phyloP scores from a whole-genome alignment of 2,797 vertebrate genomes.

The Sarcoramphus papa region DNA sequence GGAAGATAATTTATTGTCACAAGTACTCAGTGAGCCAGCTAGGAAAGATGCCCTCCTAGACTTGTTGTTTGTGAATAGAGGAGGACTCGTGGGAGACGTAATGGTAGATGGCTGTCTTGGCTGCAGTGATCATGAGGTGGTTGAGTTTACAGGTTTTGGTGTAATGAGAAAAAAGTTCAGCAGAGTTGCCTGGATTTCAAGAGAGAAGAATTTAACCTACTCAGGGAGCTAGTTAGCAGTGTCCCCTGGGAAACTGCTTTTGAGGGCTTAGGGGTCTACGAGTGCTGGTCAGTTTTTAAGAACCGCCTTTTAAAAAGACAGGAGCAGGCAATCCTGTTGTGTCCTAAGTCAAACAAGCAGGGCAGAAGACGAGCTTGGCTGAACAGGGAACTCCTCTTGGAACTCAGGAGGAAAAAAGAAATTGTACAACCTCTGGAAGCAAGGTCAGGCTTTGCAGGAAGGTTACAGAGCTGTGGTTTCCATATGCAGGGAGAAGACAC shows the following conservation, averaged over 20 bases:
- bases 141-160: not conserved
- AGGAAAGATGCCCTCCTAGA: not conserved
- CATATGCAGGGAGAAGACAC: too few species aligned
- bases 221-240: too few species aligned
- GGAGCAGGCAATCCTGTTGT: not conserved
- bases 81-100: not conserved
- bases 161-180: not conserved
- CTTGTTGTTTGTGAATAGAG: not conserved
- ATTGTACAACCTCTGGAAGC: too few species aligned
- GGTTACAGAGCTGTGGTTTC: too few species aligned
- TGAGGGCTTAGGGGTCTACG: not conserved
- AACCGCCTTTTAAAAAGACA: not conserved
- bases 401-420: too few species aligned
- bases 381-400: too few species aligned
- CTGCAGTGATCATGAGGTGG: accelerated
- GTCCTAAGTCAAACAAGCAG: not conserved
- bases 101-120: not conserved
- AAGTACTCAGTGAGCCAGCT: not conserved
- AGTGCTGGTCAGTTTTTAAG: not conserved
- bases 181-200: not conserved
- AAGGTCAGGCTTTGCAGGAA: too few species aligned
- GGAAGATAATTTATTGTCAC: not conserved
- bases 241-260: not conserved
- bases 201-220: accelerated
- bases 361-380: too few species aligned